A percentile compares a stretch with the other conserved stretches of the same genome.
These are phyloP conservation scores for Diarsia brunnea DNA, from an alignment of 2,888 invertebrate genomes.

Conservation along the genomic window DNA sequence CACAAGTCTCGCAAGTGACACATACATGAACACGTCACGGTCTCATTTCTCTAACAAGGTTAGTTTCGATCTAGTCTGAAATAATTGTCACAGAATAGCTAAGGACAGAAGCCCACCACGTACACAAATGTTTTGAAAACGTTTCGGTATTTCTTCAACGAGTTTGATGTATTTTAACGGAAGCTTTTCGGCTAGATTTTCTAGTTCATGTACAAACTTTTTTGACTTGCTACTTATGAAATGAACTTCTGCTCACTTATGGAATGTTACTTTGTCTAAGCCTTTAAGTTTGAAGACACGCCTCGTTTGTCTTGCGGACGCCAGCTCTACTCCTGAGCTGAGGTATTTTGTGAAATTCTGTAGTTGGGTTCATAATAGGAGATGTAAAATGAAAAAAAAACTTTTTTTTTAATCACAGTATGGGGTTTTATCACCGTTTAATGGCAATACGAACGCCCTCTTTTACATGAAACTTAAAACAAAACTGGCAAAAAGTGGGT, in stretches of 20 bases:
- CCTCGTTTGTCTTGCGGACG: neutral
- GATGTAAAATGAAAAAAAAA: too few relatives aligned
- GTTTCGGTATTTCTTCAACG: too few relatives aligned
- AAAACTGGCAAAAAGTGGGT: neutral
- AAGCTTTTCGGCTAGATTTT: neutral
- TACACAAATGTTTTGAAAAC: too few relatives aligned
- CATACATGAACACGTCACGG: conserved; percentile 1
- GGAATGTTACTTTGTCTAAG: too few relatives aligned
- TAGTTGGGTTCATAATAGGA: too few relatives aligned
- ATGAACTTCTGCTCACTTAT: too few relatives aligned
- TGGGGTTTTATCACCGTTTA: neutral
- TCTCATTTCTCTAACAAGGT: conserved; percentile 50
- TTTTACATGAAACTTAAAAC: too few relatives aligned
- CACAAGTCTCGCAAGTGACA: neutral
- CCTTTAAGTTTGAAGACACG: neutral
- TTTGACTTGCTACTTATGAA: too few relatives aligned
- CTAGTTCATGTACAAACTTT: too few relatives aligned
- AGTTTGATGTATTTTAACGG: neutral
- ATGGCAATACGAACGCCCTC: too few relatives aligned
- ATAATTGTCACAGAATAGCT: neutral
- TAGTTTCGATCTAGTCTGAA: neutral
- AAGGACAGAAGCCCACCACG: neutral
- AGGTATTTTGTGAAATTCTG: neutral
- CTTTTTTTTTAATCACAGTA: too few relatives aligned
- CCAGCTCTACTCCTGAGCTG: neutral